Evolutionary conservation across 2,888 invertebrate genomes (phyloP).

Genomic region (Microdon myrmicae): DNA sequence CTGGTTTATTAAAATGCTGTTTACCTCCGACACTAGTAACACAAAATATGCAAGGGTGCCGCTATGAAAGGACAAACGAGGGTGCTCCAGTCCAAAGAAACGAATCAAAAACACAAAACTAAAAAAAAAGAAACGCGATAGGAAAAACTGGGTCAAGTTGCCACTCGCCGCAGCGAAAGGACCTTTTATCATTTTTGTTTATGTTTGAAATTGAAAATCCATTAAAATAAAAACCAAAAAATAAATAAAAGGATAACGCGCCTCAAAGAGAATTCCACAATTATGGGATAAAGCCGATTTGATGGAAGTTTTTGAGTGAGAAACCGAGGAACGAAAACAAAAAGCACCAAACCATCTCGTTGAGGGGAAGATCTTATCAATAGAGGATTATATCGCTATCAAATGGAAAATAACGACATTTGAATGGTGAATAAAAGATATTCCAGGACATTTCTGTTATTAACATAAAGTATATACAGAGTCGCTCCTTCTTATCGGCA

Average conservation of each 20-base stretch:
- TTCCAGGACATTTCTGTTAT: no score
- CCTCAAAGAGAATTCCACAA: no score
- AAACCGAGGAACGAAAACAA: no score
- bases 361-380: slow-evolving; percentile 33
- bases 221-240: slow-evolving; percentile 51
- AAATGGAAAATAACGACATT: slow-evolving; percentile 46
- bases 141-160: slow-evolving; percentile 50
- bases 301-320: no score
- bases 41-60: slow-evolving; percentile 17
- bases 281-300: no score
- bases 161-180: slow-evolving; percentile 49
- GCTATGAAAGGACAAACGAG: not conserved
- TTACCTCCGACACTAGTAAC: slow-evolving; percentile 32
- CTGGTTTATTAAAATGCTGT: slow-evolving; percentile 8
- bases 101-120: slow-evolving; percentile 15
- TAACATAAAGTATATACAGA: no score
- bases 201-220: slow-evolving; percentile 52
- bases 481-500: no score
- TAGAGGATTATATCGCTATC: slow-evolving; percentile 39
- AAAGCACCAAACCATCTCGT: no score
- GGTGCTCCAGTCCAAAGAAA: slow-evolving; percentile 6
- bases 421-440: slow-evolving; percentile 41
- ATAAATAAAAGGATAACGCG: no score
- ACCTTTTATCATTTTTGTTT: slow-evolving; percentile 50
- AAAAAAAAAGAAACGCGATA: slow-evolving; percentile 4